Evolutionary conservation across 2,113 vertebrate genomes (phyloP).

Genomic region (Pangasianodon gigas): DNA sequence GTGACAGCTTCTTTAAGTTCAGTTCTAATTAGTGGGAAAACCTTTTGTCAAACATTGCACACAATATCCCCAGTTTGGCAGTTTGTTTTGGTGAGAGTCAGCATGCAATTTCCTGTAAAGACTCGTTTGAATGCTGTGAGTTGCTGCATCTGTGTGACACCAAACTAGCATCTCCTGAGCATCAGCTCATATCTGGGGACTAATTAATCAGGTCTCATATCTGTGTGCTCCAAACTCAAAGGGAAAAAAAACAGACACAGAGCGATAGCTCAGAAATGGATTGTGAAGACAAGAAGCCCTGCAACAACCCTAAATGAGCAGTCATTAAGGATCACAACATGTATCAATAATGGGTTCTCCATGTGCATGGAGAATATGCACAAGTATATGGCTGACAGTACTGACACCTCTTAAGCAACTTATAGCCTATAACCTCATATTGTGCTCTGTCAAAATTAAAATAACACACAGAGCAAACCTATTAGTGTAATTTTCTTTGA

Average conservation of each 20-base stretch:
- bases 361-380: background rate
- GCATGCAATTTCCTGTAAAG: slow-evolving; percentile 61
- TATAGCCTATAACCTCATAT: background rate
- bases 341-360: slow-evolving; percentile 29
- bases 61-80: slow-evolving; percentile 44
- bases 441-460: background rate
- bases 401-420: background rate
- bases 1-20: slow-evolving; percentile 59
- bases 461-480: slow-evolving; percentile 6
- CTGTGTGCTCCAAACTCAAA: slow-evolving; percentile 45
- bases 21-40: slow-evolving; percentile 63
- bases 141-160: slow-evolving; percentile 48
- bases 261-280: slow-evolving; percentile 29
- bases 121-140: slow-evolving; percentile 55
- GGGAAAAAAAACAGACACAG: slow-evolving; percentile 23
- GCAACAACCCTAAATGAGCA: slow-evolving; percentile 32
- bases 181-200: slow-evolving; percentile 52
- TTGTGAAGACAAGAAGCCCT: slow-evolving; percentile 20
- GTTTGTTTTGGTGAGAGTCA: slow-evolving; percentile 34
- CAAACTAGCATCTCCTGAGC: slow-evolving; percentile 40
- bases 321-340: slow-evolving; percentile 46
- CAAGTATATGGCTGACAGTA: slow-evolving; percentile 5
- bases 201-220: slow-evolving; percentile 64
- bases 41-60: slow-evolving; percentile 61
- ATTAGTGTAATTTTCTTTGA: slow-evolving; percentile 6